Evolutionary conservation across 35 echinoderm and acorn worm species (phyloP), one percentile per base, ranked within the genome.

Genomic region (Lytechinus variegatus): DNA sequence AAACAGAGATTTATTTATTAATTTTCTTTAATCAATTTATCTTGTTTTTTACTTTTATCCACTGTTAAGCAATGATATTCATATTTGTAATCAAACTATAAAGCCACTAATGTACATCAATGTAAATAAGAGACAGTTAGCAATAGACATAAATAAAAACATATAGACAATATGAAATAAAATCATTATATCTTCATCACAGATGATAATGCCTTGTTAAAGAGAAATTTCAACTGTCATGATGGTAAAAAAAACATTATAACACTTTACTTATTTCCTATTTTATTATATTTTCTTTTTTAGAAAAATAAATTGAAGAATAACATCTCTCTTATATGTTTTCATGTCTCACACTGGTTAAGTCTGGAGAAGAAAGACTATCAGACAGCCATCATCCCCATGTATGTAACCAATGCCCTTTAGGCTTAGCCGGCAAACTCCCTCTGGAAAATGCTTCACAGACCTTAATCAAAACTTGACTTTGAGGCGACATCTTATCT

Each of bases 391-490:
- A 79, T 79, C 88, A 90, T 90, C 52, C 52, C 88, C 88, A 90
- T 90, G 29, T 54, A 90, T 90, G 88, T 90, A 90, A 90, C 88
- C 88, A 54, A 90, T 90, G 88, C 88, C 88, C 28, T 90, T 52
- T 54, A 52, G 88, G 88, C 88, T 54, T 52, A 90, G 88, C 88
- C 52, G 88, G 88, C 16, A 54, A 52, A 16, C 88, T 90, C 88
- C 66, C 88, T 90, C 0, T 52, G 88, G 88, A 54, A 52, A 10
- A 21, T 54, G n/a, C 29, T 33, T 90, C 88, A 90, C 88, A 54
- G 88, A 90, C 88, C 88, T 54, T 13, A 90, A 90, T 90, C 88
- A 90, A 90, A 90, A 90, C 88, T 90, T 54, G 52, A 52, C 6
- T 90, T 90, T 21, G 16, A 90, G 88, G 29, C 29, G 28, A 54